Percentiles rank a stretch among this genome's conserved stretches.
phyloP scores from a whole-genome alignment of 2,888 invertebrate genomes.

The Chaitophorus viminalis region DNA sequence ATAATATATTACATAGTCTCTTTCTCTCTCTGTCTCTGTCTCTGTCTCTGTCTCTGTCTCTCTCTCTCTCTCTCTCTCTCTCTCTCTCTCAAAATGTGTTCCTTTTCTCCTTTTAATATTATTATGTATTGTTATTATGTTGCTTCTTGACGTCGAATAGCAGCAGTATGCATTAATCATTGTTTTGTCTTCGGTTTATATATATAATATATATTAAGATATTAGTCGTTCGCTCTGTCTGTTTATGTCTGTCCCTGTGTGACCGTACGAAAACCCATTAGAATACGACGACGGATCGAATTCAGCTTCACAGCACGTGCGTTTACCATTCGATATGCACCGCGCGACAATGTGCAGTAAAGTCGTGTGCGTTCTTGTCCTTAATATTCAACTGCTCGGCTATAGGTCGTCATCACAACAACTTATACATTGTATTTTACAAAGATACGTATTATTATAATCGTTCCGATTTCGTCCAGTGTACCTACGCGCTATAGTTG shows the following conservation, averaged over 20 bases:
- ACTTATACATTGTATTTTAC: not conserved
- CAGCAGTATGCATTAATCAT: slow-evolving; percentile 4
- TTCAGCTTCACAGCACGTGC: not conserved
- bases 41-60: not conserved
- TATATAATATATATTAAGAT: not conserved
- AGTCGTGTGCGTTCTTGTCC: no score
- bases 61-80: not conserved
- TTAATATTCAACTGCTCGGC: no score
- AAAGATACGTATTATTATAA: no score
- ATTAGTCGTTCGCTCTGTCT: not conserved
- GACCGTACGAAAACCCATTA: not conserved
- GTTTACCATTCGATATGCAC: not conserved
- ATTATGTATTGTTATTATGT: not conserved
- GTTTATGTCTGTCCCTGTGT: not conserved
- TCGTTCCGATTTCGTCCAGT: no score
- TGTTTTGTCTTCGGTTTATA: not conserved
- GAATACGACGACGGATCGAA: not conserved
- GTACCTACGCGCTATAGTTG: no score
- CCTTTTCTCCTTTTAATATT: not conserved
- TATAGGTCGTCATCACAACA: not conserved
- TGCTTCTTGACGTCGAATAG: not conserved
- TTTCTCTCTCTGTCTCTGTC: not conserved
- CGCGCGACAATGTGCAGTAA: not conserved
- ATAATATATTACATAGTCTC: not conserved
- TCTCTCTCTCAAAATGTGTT: no score